Evolutionary conservation across 1,140 invertebrate genomes (phyloP), one percentile per base, ranked within the genome.

Genomic region (Palaemon carinicauda): DNA sequence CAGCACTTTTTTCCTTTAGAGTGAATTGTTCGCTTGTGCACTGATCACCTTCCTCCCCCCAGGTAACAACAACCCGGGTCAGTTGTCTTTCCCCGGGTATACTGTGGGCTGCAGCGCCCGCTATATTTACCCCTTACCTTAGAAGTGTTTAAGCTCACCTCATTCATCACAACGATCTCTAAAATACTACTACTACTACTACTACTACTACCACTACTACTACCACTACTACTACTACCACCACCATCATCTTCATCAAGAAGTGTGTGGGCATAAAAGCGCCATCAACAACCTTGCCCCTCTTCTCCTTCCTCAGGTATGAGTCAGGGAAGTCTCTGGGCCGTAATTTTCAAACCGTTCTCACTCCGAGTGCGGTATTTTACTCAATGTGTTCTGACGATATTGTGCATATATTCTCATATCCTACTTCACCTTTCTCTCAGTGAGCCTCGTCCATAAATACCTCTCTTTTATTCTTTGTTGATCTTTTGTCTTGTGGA

Each of bases 71-170:
- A 73, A 5, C 69, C 75, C 50, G 83, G 73, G 51, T 50, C 53
- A 52, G 83, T 29, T 10, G 53, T 33, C n/a, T 65, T 86, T 86
- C 77, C 83, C 83, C 17, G 83, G 83, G 3, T 86, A 86, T 21
- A 86, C 83, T 15, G 83, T 86, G 50, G 83, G 83, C 2, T 86
- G 83, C 77, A 86, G 60, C 50, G 83, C 83, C 12, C 83, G 83
- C 41, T 86, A 86, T 74, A 86, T 86, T 33, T 80, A 86, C 69
- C 83, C 83, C 29, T 80, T 86, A 80, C 83, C 83, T 86, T 86
- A 86, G 69, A n/a, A 56, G 56, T 29, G 24, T 56, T n/a, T n/a
- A 60, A 27, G 31, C 78, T 41, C 52, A 9, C 54, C 53, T 54
- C 21, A 19, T 54, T 41, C 29, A n/a, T 19, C 78, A 69, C 65